Evolutionary conservation across 1,140 invertebrate genomes (phyloP).

Genomic region (Caerostris darwini): DNA sequence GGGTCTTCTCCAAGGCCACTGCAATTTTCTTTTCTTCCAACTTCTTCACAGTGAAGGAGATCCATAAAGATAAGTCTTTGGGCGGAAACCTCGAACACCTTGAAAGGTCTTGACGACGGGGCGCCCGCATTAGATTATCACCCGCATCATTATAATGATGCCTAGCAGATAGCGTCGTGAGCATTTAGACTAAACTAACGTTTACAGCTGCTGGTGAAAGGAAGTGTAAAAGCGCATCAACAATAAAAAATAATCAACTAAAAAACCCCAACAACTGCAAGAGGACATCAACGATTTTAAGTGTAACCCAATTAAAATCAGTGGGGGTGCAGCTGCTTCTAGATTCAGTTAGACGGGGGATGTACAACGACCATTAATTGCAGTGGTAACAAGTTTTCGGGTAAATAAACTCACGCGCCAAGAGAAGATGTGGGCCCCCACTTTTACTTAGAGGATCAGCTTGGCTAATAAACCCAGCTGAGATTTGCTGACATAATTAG

Average conservation of each 20-base stretch:
- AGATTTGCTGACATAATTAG: conserved; percentile 22
- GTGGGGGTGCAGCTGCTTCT: not conserved
- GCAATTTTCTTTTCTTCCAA: not conserved
- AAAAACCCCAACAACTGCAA: not conserved
- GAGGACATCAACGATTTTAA: not conserved
- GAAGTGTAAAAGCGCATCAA: not conserved
- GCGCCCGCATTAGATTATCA: conserved; percentile 56
- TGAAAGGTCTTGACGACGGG: conserved; percentile 23
- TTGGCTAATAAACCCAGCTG: not conserved
- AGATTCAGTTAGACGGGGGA: not conserved
- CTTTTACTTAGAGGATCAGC: not conserved
- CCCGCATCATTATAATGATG: conserved; percentile 49
- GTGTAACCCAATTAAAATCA: conserved; percentile 18
- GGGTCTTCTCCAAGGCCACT: not conserved
- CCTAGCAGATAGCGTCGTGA: not conserved
- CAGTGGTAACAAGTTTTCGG: conserved; percentile 16
- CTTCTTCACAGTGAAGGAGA: not conserved
- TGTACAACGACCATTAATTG: not conserved
- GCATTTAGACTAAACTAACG: not conserved
- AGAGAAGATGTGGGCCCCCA: not conserved
- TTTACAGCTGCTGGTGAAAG: not conserved
- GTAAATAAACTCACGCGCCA: conserved; percentile 32
- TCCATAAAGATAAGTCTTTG: too few relatives aligned
- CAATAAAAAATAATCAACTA: not conserved
- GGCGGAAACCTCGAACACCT: not conserved